Conservation (phyloP, 1,140 invertebrate genomes). For the Pteromalus puparum region DNA sequence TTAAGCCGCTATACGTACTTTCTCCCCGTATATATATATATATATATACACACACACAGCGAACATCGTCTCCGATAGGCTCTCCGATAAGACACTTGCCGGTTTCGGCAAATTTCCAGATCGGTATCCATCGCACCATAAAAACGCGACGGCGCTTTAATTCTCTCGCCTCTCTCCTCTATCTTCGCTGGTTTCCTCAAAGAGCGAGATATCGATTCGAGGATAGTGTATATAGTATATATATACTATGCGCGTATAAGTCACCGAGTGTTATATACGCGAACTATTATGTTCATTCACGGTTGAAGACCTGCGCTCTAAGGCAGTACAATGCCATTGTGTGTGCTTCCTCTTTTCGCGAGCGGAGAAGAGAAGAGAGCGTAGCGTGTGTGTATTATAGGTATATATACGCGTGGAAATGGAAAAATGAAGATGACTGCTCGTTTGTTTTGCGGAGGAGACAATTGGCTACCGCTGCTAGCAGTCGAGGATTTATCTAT, state of each 20-base stretch:
- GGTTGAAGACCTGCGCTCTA: slow-evolving; percentile 9
- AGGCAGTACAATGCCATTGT: slow-evolving; percentile 34
- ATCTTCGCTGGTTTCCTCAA: too few species aligned
- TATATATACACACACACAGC: too few species aligned
- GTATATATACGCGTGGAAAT: background rate
- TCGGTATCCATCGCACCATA: too few species aligned
- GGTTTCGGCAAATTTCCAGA: background rate
- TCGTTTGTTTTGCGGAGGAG: slow-evolving; percentile 19
- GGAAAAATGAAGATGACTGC: slow-evolving; percentile 28
- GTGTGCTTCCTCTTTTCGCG: slow-evolving; percentile 21
- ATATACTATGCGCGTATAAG: too few species aligned
- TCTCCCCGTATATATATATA: background rate
- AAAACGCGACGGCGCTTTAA: too few species aligned
- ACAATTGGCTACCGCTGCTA: background rate
- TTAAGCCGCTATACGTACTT: background rate
- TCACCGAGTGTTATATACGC: background rate
- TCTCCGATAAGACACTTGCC: background rate
- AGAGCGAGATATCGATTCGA: too few species aligned
- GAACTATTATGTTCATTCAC: slow-evolving; percentile 30
- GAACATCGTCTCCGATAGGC: background rate
- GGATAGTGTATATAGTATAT: too few species aligned
- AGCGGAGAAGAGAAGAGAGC: background rate
- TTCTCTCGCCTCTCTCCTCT: background rate
- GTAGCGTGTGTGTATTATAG: background rate
- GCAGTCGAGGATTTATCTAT: background rate